phyloP scores from a whole-genome alignment of 2,113 vertebrate species.

The Tetrax tetrax region DNA sequence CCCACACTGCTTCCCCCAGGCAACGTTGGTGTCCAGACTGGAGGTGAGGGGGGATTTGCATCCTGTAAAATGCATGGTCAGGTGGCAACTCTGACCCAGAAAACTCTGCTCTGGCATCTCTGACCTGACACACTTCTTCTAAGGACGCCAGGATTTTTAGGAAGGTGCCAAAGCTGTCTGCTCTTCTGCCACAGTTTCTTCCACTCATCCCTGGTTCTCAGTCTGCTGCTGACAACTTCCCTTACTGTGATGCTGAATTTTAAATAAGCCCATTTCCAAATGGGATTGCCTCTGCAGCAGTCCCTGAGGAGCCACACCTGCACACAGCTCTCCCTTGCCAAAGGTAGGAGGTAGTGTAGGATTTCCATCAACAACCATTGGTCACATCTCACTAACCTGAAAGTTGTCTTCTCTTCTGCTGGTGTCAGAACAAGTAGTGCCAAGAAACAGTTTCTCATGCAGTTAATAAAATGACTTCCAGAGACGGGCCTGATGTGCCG shows the following conservation, averaged over 20 bases:
- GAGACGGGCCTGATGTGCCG: too few relatives aligned
- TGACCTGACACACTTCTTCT: background rate
- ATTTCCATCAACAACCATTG: background rate
- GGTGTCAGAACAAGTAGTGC: background rate
- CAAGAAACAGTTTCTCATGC: background rate
- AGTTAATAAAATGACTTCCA: background rate
- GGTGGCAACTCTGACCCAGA: background rate
- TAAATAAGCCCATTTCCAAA: background rate
- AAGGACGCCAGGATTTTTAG: background rate
- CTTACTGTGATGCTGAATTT: background rate
- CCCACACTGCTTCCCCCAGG: background rate
- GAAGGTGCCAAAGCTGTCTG: background rate
- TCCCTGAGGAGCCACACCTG: background rate
- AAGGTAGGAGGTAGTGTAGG: background rate
- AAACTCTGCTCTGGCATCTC: background rate
- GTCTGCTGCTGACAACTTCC: background rate
- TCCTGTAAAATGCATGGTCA: background rate
- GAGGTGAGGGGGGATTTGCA: background rate
- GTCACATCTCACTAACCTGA: background rate
- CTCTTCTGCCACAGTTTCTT: background rate
- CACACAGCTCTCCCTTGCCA: background rate
- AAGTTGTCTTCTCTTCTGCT: background rate
- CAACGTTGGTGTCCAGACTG: background rate
- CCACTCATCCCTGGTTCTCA: background rate
- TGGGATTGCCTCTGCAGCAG: fast-evolving